Conservation (phyloP, 2,888 invertebrate species). For the Pollenia labialis region DNA sequence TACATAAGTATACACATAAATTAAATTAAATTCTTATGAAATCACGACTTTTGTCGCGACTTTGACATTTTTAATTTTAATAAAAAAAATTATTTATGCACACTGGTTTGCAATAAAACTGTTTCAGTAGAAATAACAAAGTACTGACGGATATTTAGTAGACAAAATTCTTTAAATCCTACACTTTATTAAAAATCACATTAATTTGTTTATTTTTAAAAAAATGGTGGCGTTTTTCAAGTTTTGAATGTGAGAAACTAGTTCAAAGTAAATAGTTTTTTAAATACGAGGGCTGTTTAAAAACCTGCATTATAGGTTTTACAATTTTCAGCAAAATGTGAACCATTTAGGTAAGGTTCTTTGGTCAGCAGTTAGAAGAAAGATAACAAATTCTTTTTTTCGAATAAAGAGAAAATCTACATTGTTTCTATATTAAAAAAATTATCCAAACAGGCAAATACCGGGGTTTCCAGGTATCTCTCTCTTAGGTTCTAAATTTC, state of each 20-base stretch:
- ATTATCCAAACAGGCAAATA: too few relatives aligned
- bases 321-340: neutral
- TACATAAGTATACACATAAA: neutral
- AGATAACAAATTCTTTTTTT: too few relatives aligned
- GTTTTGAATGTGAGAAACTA: neutral
- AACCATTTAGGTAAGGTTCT: too few relatives aligned
- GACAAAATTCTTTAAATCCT: constrained; percentile 42
- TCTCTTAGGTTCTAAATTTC: too few relatives aligned
- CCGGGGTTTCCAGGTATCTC: too few relatives aligned
- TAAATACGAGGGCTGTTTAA: neutral
- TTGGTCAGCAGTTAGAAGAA: too few relatives aligned
- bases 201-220: neutral
- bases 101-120: neutral
- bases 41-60: constrained; percentile 44
- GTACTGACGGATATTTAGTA: constrained; percentile 37
- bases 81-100: neutral
- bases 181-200: constrained; percentile 22
- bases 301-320: neutral
- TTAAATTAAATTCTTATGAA: constrained; percentile 21
- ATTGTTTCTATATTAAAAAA: too few relatives aligned
- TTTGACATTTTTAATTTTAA: constrained; percentile 41
- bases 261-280: neutral
- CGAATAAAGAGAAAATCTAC: too few relatives aligned
- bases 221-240: neutral
- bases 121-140: constrained; percentile 13